Base-by-base conservation (phyloP, 1,140 invertebrate genomes). In the Papilio glaucus region DNA sequence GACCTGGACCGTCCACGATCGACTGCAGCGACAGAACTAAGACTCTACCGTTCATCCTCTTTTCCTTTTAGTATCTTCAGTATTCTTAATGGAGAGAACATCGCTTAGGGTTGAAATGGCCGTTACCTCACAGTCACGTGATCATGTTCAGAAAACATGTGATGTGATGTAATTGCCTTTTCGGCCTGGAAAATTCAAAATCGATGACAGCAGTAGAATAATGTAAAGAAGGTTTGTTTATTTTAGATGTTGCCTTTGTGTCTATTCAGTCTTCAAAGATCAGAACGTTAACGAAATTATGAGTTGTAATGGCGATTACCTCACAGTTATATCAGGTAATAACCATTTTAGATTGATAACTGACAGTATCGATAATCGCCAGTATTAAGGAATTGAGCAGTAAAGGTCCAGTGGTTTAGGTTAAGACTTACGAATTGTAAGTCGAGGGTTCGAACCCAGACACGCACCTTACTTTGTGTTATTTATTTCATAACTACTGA, bases 41-140 rank as follows among this genome's bases (percentile, higher is more conserved):
- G 29, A 3, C 6, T 33, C 29, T 33, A 33, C 29, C 29, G 6
- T 33, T 33, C 29, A 3, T 3, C 29, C 29, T 33, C 29, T 33
- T 33, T 33, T 33, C 29, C 6, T 33, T 33, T 33, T 33, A 33
- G 29, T 6, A 33, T 33, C 29, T 33, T 33, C 6, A 3, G 29
- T 39, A 70, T 45, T 18, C 10, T 4, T 24, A 1, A n/a, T n/a
- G 4, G 10, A 4, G 15, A 12, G 0, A 21, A 57, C 12, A 9
- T 57, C 21, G 85, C 90, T 87, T 85, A 90, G 89, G 88, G 80
- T 88, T 90, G 90, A 92, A 87, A 92, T 90, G 78, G 89, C 90
- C 89, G 90, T 91, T 92, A 92, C 90, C 89, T 91, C 90, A 92
- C 89, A 88, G 85, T 92, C 90, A 92, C 90, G 89, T 90, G 85